Conservation (phyloP, 2,113 vertebrate genomes). For the Archocentrus centrarchus region DNA sequence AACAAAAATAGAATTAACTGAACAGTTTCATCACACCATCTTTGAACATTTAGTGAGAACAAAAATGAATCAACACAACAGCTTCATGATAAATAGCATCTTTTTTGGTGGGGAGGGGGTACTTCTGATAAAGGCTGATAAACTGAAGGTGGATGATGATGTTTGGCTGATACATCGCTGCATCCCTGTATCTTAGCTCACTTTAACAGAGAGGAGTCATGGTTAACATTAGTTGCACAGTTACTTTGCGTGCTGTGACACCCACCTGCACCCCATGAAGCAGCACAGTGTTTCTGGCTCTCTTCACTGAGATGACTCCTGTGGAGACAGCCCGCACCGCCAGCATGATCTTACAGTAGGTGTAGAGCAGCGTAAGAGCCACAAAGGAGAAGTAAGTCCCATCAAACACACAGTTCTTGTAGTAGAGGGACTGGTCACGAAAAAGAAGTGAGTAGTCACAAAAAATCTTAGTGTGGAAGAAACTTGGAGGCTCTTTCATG, state of each 20-base stretch:
- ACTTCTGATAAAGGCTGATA: too few species aligned
- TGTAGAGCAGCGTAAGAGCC: constrained; percentile 78
- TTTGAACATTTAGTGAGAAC: neutral
- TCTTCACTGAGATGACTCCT: constrained; percentile 68
- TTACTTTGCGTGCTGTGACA: neutral
- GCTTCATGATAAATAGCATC: too few species aligned
- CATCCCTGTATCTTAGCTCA: neutral
- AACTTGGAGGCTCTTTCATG: constrained; percentile 53
- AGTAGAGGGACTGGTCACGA: constrained; percentile 71
- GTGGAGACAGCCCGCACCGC: constrained; percentile 71
- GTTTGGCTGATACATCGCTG: neutral
- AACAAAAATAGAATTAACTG: neutral
- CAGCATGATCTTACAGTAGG: constrained; percentile 82
- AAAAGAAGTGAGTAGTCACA: constrained; percentile 81
- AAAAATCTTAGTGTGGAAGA: constrained; percentile 73
- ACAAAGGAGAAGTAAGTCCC: constrained; percentile 79
- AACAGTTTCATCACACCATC: neutral
- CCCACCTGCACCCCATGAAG: constrained; percentile 77
- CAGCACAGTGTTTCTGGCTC: constrained; percentile 81
- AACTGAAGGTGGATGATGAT: neutral
- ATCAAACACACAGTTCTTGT: constrained; percentile 82
- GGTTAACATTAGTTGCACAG: neutral
- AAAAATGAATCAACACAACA: too few species aligned
- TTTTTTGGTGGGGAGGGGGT: too few species aligned
- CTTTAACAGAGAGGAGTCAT: neutral